Base-by-base conservation (phyloP, 2,888 invertebrate genomes). In the Tineola bisselliella region DNA sequence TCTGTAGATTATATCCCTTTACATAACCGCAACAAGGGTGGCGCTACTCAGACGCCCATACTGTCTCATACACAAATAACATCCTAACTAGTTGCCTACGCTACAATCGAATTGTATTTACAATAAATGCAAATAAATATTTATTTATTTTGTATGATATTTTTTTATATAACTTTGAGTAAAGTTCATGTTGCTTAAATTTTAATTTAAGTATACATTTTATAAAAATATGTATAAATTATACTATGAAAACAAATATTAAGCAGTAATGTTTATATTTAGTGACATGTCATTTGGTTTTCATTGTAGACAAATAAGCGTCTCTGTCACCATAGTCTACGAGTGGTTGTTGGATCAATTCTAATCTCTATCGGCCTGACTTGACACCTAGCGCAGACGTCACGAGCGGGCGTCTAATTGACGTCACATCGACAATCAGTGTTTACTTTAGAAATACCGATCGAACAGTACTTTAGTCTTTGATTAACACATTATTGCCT, bases 21-120 rank as follows among this genome's bases (percentile, higher is more conserved):
- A 48, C 15, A 17, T 17, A 13, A 59, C 19, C 54, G 18, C 54
- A 18, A 54, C 68, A 75, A 74, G 77, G 77, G 75, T 79, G 78
- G 74, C 76, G 71, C 70, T 75, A 73, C 74, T 79, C 75, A 77
- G 77, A 76, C 77, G 70, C 72, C 71, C 76, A 75, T 77, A 75
- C 73, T 71, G 73, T 75, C 70, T 31, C 31, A 38, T 70, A 76
- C 74, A 70, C 71, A 71, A 75, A 72, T 76, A 75, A 48, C 48
- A 5, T 48, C 48, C 13, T 13, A 38, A 38, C 38, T 38, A 38
- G 38, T 38, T 25, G 25, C 38, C 38, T 48, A 48, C 48, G 15
- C 48, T 48, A n/a, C 15, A 15, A 15, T 5, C 48, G 15, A 48
- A 48, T 4, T 17, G 17, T n/a, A 48, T 15, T 17, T 17, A 6